Conservation (phyloP, 2,113 vertebrate species). For the Antigone vipio region DNA sequence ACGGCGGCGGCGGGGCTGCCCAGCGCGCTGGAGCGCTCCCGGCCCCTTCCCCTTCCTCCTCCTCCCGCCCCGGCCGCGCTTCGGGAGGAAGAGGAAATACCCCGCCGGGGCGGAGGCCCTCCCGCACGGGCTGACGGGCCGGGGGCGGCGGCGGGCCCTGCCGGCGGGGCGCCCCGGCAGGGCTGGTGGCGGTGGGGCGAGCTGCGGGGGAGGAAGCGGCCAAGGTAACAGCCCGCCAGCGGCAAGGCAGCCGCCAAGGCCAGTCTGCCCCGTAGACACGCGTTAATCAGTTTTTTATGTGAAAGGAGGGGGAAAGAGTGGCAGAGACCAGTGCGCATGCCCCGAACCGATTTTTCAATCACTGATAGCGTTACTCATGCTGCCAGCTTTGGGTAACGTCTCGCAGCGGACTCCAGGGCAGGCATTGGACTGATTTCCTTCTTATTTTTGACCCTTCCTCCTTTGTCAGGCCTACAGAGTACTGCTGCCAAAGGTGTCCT, state of each 20-base stretch:
- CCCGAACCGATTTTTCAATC: accelerated
- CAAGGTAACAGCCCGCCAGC: background rate
- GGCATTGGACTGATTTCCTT: background rate
- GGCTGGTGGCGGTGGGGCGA: no score
- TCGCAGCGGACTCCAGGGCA: background rate
- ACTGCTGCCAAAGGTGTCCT: background rate
- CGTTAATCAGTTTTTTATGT: background rate
- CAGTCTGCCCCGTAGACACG: background rate
- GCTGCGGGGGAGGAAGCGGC: background rate
- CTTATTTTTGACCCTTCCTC: accelerated
- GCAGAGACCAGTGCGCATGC: background rate
- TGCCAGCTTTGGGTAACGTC: accelerated
- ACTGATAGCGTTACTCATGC: accelerated
- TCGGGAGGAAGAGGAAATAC: slow-evolving; percentile 5
- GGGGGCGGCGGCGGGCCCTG: background rate
- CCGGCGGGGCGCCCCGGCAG: no score
- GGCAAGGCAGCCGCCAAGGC: accelerated
- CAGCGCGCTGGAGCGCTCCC: background rate
- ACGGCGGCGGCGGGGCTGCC: slow-evolving; percentile 58
- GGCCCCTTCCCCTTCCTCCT: background rate
- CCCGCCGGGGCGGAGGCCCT: background rate
- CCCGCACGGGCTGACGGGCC: background rate
- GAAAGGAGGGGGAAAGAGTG: background rate
- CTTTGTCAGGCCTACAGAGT: background rate
- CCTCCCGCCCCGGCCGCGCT: background rate